Conservation (phyloP, 2,797 vertebrate genomes). For the Leuciscus waleckii region DNA sequence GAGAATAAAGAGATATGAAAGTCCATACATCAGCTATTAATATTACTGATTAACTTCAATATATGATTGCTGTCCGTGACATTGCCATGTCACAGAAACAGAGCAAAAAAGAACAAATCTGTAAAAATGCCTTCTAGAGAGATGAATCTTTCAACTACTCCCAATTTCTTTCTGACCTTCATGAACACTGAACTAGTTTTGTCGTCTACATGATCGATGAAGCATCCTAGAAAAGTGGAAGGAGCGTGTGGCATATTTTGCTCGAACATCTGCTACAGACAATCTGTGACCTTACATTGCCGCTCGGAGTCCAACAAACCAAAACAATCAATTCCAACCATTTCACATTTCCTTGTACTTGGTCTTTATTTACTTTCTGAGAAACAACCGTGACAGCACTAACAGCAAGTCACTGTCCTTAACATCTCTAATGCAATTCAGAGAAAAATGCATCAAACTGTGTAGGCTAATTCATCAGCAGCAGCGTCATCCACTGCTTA, state of each 20-base stretch:
- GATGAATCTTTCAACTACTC: slow-evolving; percentile 23
- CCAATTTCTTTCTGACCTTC: slow-evolving; percentile 37
- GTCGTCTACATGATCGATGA: slow-evolving; percentile 29
- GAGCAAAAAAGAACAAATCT: neutral
- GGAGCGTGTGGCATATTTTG: neutral
- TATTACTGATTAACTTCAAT: slow-evolving; percentile 62
- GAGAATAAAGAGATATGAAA: slow-evolving; percentile 61
- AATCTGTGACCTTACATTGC: slow-evolving; percentile 28
- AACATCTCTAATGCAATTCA: slow-evolving; percentile 22
- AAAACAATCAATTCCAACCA: slow-evolving; percentile 51
- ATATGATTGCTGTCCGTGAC: slow-evolving; percentile 24
- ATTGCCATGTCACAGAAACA: slow-evolving; percentile 1
- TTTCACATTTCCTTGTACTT: slow-evolving; percentile 50
- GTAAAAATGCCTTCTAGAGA: neutral
- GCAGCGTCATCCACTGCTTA: neutral
- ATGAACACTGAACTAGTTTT: slow-evolving; percentile 32
- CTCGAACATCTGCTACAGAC: slow-evolving; percentile 20
- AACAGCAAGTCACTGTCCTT: slow-evolving; percentile 36
- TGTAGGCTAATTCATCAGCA: slow-evolving; percentile 10
- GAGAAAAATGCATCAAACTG: slow-evolving; percentile 27
- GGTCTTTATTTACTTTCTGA: slow-evolving; percentile 49
- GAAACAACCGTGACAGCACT: slow-evolving; percentile 37
- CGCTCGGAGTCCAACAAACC: slow-evolving; percentile 38
- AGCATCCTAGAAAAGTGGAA: slow-evolving; percentile 30
- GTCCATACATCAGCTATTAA: slow-evolving; percentile 52